A percentile compares a stretch with the other conserved stretches of the same genome.
Conservation (phyloP, 2,113 vertebrate species). For the Upupa epops region DNA sequence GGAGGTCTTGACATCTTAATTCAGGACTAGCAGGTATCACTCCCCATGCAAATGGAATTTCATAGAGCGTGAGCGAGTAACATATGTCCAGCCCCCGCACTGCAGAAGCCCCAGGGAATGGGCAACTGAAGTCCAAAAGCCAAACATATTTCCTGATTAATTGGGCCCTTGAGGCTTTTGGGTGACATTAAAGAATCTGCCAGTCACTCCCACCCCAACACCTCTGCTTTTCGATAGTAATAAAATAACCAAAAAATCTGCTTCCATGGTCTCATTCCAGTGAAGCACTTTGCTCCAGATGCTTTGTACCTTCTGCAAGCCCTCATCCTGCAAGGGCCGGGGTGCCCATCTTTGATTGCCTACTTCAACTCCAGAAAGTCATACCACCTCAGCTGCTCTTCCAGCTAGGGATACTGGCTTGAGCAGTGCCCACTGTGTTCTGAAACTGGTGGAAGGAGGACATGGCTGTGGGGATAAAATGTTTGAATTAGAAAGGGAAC, state of each 20-base stretch:
- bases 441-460: neutral
- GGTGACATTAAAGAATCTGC: conserved; percentile 71
- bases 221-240: conserved; percentile 10
- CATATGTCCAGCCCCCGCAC: conserved; percentile 53
- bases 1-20: conserved; percentile 64
- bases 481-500: neutral
- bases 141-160: conserved; percentile 68
- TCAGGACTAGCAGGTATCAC: conserved; percentile 53
- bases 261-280: neutral
- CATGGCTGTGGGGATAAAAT: neutral
- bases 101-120: conserved; percentile 49
- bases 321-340: neutral
- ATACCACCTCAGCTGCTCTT: neutral
- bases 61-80: conserved; percentile 27
- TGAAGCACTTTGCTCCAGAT: neutral
- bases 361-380: neutral
- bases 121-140: conserved; percentile 59
- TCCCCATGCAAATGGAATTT: conserved; percentile 57
- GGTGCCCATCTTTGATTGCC: neutral
- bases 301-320: conserved; percentile 10
- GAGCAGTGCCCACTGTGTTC: neutral
- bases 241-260: conserved; percentile 23
- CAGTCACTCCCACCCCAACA: conserved; percentile 21
- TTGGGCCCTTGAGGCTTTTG: conserved; percentile 66
- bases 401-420: neutral